Percentiles rank a stretch among this genome's conserved stretches.
phyloP scores from a whole-genome alignment of 2,888 invertebrate genomes.

The Rhaphigaster nebulosa region DNA sequence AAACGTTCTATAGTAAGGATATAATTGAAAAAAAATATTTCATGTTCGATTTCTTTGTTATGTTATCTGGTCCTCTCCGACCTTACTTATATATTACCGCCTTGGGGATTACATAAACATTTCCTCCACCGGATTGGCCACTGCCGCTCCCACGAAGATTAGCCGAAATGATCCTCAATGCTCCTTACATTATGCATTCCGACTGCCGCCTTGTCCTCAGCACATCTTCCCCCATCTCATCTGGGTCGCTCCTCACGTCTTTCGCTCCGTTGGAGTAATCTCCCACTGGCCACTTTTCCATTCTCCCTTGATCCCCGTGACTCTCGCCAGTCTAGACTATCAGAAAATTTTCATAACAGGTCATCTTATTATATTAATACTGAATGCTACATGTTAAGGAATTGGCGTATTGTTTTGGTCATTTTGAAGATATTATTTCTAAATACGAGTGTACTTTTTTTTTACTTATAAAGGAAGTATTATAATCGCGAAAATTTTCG shows the following conservation, averaged over 20 bases:
- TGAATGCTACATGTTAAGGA: neutral
- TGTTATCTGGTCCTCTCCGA: too few species aligned
- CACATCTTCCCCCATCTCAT: neutral
- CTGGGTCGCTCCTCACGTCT: neutral
- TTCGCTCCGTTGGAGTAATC: neutral
- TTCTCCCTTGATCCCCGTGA: neutral
- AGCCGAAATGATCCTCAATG: constrained; percentile 8
- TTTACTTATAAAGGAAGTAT: too few species aligned
- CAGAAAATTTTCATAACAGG: neutral
- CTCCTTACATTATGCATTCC: constrained; percentile 43
- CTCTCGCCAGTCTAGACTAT: neutral
- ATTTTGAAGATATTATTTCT: too few species aligned
- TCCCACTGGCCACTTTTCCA: neutral
- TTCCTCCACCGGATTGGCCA: neutral
- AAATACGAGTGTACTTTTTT: too few species aligned
- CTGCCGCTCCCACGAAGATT: constrained; percentile 30
- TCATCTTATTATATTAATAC: neutral
- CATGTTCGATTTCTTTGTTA: too few species aligned
- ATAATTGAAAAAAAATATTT: too few species aligned
- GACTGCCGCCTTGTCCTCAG: neutral
- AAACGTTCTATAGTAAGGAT: too few species aligned
- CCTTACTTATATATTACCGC: neutral
- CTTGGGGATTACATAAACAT: neutral
- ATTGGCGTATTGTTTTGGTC: too few species aligned
- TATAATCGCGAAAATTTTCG: too few species aligned